Evolutionary conservation across 2,888 invertebrate species (phyloP), one percentile per base, ranked within the genome.

Genomic region (Napeogenes sylphis): DNA sequence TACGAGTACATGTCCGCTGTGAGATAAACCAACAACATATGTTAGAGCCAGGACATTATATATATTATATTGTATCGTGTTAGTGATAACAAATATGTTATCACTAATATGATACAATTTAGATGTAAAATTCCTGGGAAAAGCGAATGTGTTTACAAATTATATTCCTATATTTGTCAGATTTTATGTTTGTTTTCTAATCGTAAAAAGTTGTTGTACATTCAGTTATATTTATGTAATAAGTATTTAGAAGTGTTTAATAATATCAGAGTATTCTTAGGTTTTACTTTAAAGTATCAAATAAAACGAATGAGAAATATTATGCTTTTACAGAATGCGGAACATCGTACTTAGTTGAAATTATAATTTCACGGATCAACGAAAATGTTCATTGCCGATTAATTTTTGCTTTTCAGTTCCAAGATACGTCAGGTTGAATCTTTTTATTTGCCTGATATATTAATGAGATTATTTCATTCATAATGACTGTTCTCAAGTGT

Each of bases 311-410:
- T 46, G 47, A 61, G 47, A 57, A 56, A 51, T 51, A 65, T 51
- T 67, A 56, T 53, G 61, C 61, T 58, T 73, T 78, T 71, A 74
- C 70, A 75, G 75, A 77, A 80, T 79, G 82, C 81, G 82, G 82
- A 83, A 81, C 82, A 77, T 78, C 81, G 79, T 78, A 42, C 42
- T 10, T 42, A 79, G 82, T 76, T 82, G 83, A 87, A 85, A 85
- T 86, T 87, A 85, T 86, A 89, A 89, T 89, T 88, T 88, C 88
- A 89, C 85, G 89, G 82, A 76, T 84, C 82, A 85, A 73, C 73
- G 83, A 75, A 83, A 85, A 86, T 85, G 85, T 87, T 86, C 87
- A 85, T 87, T 84, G 85, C 79, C 82, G 85, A 86, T 87, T 87
- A 87, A 87, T 87, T 84, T 79, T 78, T 82, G 80, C 75, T 81